Conservation (phyloP, 2,888 invertebrate species). For the Rosalia funebris region DNA sequence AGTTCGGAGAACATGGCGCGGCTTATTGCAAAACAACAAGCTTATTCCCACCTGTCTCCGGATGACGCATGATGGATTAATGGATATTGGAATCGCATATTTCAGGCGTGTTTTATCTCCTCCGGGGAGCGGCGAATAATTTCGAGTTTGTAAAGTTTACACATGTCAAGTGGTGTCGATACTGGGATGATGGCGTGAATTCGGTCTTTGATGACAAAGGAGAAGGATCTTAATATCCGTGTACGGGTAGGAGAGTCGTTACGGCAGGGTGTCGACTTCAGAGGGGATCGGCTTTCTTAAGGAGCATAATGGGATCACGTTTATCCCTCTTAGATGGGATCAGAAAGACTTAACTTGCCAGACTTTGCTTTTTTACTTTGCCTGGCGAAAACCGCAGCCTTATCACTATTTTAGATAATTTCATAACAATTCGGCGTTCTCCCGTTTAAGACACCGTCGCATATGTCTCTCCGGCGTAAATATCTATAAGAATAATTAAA, state of each 20-base stretch:
- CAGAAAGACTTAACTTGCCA: slow-evolving; percentile 59
- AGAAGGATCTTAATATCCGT: slow-evolving; percentile 62
- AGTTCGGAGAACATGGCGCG: slow-evolving; percentile 5
- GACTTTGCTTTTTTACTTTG: slow-evolving; percentile 56
- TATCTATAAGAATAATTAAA: too few relatives aligned
- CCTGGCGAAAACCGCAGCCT: slow-evolving; percentile 31
- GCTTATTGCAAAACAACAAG: slow-evolving; percentile 37
- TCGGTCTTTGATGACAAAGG: slow-evolving; percentile 61
- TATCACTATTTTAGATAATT: slow-evolving; percentile 27
- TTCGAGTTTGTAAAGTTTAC: slow-evolving; percentile 58
- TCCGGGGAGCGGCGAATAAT: slow-evolving; percentile 53
- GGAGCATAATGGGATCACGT: slow-evolving; percentile 66
- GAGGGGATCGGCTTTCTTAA: slow-evolving; percentile 64
- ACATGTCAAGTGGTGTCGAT: slow-evolving; percentile 63
- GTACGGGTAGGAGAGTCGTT: slow-evolving; percentile 55
- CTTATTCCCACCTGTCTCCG: slow-evolving; percentile 48
- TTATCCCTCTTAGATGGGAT: slow-evolving; percentile 64
- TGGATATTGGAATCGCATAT: slow-evolving; percentile 80
- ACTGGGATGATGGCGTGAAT: slow-evolving; percentile 52
- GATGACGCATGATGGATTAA: slow-evolving; percentile 80
- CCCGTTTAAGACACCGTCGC: neutral
- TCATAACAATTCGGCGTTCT: slow-evolving; percentile 20
- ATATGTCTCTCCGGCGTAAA: too few relatives aligned
- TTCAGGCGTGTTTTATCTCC: slow-evolving; percentile 61
- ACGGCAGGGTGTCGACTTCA: slow-evolving; percentile 62